Evolutionary conservation across 2,888 invertebrate species (phyloP).

Genomic region (Macrophya annulata): DNA sequence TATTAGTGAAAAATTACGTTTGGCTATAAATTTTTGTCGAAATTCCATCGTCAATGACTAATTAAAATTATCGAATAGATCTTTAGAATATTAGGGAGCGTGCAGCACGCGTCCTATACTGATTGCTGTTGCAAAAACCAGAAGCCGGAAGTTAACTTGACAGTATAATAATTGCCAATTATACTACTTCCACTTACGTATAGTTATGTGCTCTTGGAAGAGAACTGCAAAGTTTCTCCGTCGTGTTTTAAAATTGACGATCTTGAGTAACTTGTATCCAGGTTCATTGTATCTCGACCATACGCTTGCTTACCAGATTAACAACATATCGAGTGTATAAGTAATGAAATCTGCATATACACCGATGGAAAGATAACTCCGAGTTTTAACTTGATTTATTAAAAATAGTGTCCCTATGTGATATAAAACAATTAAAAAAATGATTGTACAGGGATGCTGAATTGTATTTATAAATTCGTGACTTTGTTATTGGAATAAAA

Average conservation of each 20-base stretch:
- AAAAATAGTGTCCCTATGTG: too few relatives aligned
- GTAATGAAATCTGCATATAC: background rate
- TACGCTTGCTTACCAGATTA: background rate
- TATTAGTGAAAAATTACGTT: background rate
- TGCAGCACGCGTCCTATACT: background rate
- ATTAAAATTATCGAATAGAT: background rate
- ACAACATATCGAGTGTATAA: background rate
- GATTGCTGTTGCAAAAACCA: background rate
- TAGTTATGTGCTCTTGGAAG: background rate
- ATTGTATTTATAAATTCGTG: too few relatives aligned
- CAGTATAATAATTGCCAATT: constrained; percentile 38
- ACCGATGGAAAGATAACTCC: background rate
- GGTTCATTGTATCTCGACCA: background rate
- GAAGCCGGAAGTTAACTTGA: constrained; percentile 40
- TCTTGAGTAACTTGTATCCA: constrained; percentile 25
- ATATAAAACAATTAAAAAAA: too few relatives aligned
- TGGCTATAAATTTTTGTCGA: background rate
- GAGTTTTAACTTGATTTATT: background rate
- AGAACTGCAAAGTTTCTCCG: constrained; percentile 28
- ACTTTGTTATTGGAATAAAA: too few relatives aligned
- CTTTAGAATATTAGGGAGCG: background rate
- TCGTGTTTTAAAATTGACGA: constrained; percentile 1
- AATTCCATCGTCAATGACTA: background rate
- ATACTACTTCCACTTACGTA: constrained; percentile 22
- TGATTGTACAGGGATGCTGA: too few relatives aligned